Conservation (phyloP, 1,140 invertebrate genomes). For the Uloborus diversus region DNA sequence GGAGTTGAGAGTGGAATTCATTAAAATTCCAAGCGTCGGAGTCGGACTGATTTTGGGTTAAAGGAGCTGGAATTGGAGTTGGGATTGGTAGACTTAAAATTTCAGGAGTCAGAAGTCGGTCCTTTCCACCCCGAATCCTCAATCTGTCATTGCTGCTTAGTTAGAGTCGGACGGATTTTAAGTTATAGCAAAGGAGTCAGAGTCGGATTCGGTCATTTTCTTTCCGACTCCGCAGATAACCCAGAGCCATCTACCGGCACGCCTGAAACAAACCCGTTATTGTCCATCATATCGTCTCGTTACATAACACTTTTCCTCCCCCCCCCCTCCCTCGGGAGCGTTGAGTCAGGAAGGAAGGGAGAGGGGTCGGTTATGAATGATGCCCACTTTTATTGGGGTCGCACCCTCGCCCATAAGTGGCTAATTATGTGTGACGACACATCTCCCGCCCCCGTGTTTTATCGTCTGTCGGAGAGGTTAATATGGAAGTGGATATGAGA, state of each 20-base stretch:
- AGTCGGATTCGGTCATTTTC: too few species aligned
- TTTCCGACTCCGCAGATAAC: too few species aligned
- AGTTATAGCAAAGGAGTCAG: too few species aligned
- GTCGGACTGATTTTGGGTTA: too few species aligned
- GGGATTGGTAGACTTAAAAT: too few species aligned
- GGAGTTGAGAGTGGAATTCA: too few species aligned
- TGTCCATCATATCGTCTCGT: neutral
- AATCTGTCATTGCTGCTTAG: too few species aligned
- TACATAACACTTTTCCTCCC: constrained; percentile 29
- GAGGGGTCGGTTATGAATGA: constrained; percentile 56
- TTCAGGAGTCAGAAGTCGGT: too few species aligned
- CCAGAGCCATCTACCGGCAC: constrained; percentile 31
- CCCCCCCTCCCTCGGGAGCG: neutral
- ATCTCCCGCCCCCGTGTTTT: neutral
- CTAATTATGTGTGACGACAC: constrained; percentile 55
- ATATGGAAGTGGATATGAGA: neutral
- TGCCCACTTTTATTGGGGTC: constrained; percentile 54
- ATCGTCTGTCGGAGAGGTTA: neutral
- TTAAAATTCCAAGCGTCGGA: too few species aligned
- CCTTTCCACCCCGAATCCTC: too few species aligned
- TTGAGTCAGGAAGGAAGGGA: constrained; percentile 41
- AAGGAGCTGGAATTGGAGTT: too few species aligned
- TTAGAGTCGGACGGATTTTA: too few species aligned
- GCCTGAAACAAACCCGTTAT: neutral
- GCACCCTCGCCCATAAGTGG: constrained; percentile 53